These are phyloP conservation scores for Leptestheria dahalacensis DNA, from an alignment of 1,140 invertebrate species.

Conservation along the genomic window DNA sequence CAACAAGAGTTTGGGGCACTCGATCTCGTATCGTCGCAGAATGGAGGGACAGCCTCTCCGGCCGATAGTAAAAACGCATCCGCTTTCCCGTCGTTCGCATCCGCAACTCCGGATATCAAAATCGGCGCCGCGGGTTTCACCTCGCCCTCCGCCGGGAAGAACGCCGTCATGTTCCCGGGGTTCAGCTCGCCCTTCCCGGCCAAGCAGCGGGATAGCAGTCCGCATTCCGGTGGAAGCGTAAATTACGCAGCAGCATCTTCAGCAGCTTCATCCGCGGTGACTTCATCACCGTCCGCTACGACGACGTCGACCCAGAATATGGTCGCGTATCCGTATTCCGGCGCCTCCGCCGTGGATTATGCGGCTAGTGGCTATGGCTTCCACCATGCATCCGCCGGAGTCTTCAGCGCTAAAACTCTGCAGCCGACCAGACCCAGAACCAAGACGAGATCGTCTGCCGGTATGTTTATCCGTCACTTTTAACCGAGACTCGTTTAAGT, in stretches of 20 bases:
- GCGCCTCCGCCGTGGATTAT: slow-evolving; percentile 23
- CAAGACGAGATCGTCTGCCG: slow-evolving; percentile 76
- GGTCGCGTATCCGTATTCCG: too few relatives aligned
- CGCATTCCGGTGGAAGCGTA: too few relatives aligned
- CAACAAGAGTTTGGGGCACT: slow-evolving; percentile 21
- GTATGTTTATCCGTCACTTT: slow-evolving; percentile 31
- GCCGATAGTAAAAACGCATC: slow-evolving; percentile 20
- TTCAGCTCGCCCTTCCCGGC: too few relatives aligned
- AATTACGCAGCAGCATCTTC: slow-evolving; percentile 6
- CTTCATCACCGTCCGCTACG: too few relatives aligned
- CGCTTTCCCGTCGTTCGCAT: slow-evolving; percentile 23
- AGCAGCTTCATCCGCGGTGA: slow-evolving; percentile 5
- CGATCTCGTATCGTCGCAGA: slow-evolving; percentile 6
- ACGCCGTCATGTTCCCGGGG: not conserved
- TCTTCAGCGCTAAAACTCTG: slow-evolving; percentile 28
- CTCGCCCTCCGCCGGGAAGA: slow-evolving; percentile 18
- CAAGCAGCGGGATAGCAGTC: too few relatives aligned
- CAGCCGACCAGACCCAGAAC: slow-evolving; percentile 47
- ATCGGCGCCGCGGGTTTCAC: slow-evolving; percentile 21
- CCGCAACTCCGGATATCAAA: slow-evolving; percentile 17
- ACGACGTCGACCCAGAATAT: too few relatives aligned
- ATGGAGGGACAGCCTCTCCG: slow-evolving; percentile 30
- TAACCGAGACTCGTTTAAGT: too few relatives aligned
- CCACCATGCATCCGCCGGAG: slow-evolving; percentile 25
- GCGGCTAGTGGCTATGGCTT: not conserved